A percentile compares a stretch with the other conserved stretches of the same genome.
phyloP scores from a whole-genome alignment of 2,888 invertebrate genomes.

The Choreutis nemorana region DNA sequence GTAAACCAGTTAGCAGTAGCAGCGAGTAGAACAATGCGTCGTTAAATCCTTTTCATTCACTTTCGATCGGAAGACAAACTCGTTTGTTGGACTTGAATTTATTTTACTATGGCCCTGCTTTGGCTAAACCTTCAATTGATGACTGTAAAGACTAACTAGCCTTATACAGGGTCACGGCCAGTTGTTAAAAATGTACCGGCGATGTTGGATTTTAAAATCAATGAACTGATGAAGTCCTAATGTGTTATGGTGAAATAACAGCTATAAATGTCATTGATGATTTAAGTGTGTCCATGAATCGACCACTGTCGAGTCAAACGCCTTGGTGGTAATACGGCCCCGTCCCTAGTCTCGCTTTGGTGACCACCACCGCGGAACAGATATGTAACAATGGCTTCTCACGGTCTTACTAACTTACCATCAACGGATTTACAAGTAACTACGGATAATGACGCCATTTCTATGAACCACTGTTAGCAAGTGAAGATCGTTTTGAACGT shows the following conservation, averaged over 20 bases:
- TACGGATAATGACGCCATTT: too few species aligned
- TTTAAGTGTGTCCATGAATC: slow-evolving; percentile 14
- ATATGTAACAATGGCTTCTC: too few species aligned
- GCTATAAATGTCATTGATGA: too few species aligned
- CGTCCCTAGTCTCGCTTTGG: slow-evolving; percentile 38
- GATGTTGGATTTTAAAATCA: too few species aligned
- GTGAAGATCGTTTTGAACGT: too few species aligned
- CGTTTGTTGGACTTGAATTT: slow-evolving; percentile 6
- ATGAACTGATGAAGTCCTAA: too few species aligned
- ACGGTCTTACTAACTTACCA: too few species aligned
- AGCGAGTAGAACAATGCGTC: slow-evolving; percentile 31
- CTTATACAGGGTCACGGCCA: slow-evolving; percentile 1
- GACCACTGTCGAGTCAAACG: slow-evolving; percentile 22
- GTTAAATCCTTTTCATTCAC: slow-evolving; percentile 18
- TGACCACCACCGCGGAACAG: slow-evolving; percentile 33
- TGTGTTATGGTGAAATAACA: too few species aligned
- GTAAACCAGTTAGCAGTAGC: slow-evolving; percentile 30
- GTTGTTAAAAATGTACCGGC: slow-evolving; percentile 3
- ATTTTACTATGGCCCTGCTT: too few species aligned
- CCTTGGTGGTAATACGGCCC: slow-evolving; percentile 19
- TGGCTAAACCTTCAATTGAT: too few species aligned
- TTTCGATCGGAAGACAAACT: slow-evolving; percentile 11
- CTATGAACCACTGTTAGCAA: too few species aligned
- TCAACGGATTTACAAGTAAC: too few species aligned
- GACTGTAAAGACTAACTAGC: slow-evolving; percentile 5